These are phyloP conservation scores for Halcyon senegalensis DNA, from an alignment of 2,113 vertebrate species.

Conservation along the genomic window DNA sequence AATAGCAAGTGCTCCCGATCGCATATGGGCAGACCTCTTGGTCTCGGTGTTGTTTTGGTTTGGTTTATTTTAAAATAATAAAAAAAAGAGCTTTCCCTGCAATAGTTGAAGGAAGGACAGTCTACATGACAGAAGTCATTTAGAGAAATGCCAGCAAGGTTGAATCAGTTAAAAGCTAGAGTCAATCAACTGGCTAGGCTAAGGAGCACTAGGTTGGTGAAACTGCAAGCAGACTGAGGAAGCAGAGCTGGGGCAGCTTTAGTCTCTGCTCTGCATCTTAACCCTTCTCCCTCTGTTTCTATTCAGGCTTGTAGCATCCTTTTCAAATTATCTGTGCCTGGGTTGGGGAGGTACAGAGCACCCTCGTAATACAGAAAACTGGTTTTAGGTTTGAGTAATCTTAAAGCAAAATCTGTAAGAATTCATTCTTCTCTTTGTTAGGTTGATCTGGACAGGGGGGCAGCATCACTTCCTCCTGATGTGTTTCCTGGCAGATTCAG, in stretches of 20 bases:
- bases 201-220: not conserved
- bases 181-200: not conserved
- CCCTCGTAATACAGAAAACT: not conserved
- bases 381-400: not conserved
- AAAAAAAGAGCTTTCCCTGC: not conserved
- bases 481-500: conserved; percentile 54
- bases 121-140: not conserved
- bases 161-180: not conserved
- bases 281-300: not conserved
- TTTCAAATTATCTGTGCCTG: not conserved
- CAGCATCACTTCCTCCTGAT: conserved; percentile 39
- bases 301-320: not conserved
- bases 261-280: not conserved
- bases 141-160: not conserved
- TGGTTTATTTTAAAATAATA: not conserved
- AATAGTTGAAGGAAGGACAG: not conserved
- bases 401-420: not conserved
- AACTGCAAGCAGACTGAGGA: not conserved
- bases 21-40: not conserved
- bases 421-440: not conserved
- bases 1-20: not conserved
- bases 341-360: not conserved
- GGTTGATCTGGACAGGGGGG: not conserved
- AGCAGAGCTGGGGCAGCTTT: not conserved
- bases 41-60: not conserved